Evolutionary conservation across 2,797 vertebrate species (phyloP).

Genomic region (Diplodus sargus): DNA sequence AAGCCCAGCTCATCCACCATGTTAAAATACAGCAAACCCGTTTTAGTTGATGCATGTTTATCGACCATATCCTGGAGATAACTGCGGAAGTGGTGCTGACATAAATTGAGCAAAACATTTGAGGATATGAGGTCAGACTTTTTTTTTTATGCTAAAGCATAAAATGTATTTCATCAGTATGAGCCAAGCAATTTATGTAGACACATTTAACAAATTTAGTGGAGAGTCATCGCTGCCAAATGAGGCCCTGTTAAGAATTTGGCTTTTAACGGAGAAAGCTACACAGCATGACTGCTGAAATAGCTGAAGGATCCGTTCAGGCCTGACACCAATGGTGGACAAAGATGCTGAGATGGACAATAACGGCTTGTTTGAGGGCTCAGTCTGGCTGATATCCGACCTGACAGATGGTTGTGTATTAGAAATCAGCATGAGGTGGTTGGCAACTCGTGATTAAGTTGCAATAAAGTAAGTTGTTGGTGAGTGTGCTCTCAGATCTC

Average conservation of each 20-base stretch:
- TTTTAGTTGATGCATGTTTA: neutral
- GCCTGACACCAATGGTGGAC: neutral
- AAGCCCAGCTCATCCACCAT: neutral
- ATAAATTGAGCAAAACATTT: neutral
- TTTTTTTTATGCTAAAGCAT: neutral
- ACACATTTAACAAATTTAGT: neutral
- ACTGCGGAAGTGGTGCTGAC: neutral
- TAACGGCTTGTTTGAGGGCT: conserved; percentile 5
- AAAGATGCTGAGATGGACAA: neutral
- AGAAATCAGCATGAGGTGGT: conserved; percentile 22
- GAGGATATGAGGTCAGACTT: neutral
- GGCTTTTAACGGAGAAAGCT: neutral
- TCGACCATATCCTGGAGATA: neutral
- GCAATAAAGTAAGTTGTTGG: neutral
- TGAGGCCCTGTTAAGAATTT: neutral
- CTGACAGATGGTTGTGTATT: conserved; percentile 32
- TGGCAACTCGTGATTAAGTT: conserved; percentile 10
- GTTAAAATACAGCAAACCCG: neutral
- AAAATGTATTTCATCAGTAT: neutral
- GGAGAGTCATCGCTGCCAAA: neutral
- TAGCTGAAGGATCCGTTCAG: neutral
- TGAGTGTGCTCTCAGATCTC: conserved; percentile 12
- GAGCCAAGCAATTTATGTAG: neutral
- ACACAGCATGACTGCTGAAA: neutral
- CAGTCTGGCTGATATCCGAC: neutral